phyloP scores from a whole-genome alignment of 2,797 vertebrate genomes.

The Eidolon dupreanum region DNA sequence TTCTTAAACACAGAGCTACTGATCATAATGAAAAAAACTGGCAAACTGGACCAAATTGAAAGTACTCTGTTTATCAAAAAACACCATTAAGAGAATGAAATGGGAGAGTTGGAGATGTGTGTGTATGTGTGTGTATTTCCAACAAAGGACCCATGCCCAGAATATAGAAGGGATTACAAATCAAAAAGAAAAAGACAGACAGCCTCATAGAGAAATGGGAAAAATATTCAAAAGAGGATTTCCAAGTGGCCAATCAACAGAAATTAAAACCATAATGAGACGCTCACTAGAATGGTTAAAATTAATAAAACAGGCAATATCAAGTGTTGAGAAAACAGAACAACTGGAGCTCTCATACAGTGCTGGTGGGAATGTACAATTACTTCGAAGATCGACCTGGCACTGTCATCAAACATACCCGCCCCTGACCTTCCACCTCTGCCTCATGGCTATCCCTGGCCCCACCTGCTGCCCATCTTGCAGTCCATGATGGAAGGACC shows the following conservation, averaged over 20 bases:
- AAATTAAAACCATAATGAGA: neutral
- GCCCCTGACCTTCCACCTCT: neutral
- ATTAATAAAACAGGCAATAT: neutral
- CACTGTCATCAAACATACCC: neutral
- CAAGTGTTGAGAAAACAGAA: neutral
- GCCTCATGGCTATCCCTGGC: neutral
- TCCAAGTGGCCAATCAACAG: neutral
- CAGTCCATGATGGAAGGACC: slow-evolving; percentile 94
- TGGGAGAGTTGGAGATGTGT: neutral
- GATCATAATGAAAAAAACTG: neutral
- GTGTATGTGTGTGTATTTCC: neutral
- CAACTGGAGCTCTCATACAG: neutral
- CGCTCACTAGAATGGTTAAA: neutral
- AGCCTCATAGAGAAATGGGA: neutral
- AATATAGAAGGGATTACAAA: neutral
- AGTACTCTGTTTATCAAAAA: neutral
- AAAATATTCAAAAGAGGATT: neutral
- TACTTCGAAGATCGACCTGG: neutral
- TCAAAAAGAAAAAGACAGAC: neutral
- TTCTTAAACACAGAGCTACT: slow-evolving; percentile 18
- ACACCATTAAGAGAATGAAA: neutral
- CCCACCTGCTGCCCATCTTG: slow-evolving; percentile 94
- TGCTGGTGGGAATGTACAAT: neutral
- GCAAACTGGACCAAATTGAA: neutral
- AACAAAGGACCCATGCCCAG: neutral